Percentiles rank a stretch among this genome's conserved stretches.
These are phyloP conservation scores for Romanogobio albipinnatus DNA, from an alignment of 2,113 vertebrate genomes.

Conservation along the genomic window DNA sequence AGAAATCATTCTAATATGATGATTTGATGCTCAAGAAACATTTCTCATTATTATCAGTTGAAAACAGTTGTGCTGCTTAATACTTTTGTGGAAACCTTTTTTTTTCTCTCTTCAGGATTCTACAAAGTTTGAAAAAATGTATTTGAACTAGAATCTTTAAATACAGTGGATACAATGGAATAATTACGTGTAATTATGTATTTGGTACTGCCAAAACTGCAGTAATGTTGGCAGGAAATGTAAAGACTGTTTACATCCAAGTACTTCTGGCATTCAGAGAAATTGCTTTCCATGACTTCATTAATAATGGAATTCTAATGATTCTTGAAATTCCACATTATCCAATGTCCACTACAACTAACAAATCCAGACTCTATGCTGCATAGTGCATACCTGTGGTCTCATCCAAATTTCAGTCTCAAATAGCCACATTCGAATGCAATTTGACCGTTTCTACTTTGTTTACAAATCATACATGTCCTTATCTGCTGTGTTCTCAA, in stretches of 20 bases:
- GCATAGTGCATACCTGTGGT: conserved; percentile 17
- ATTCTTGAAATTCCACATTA: background rate
- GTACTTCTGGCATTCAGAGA: background rate
- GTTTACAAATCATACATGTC: background rate
- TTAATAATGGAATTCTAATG: background rate
- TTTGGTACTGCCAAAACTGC: background rate
- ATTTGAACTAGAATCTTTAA: too few species aligned
- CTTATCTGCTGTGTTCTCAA: too few species aligned
- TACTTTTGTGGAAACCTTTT: too few species aligned
- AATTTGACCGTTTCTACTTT: background rate
- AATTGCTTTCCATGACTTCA: background rate
- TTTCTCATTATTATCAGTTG: too few species aligned
- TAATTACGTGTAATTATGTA: background rate
- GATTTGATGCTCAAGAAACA: too few species aligned
- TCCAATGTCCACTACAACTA: background rate
- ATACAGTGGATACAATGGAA: background rate
- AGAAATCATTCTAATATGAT: too few species aligned
- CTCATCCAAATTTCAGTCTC: background rate
- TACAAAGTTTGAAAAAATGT: too few species aligned
- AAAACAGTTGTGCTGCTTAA: too few species aligned
- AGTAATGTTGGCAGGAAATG: background rate
- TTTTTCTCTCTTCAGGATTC: too few species aligned
- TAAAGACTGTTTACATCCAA: background rate
- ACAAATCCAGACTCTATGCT: background rate
- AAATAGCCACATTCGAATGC: background rate